Percentiles rank a stretch among this genome's conserved stretches.
Evolutionary conservation across 2,113 vertebrate species (phyloP).

Genomic region (Garra rufa): DNA sequence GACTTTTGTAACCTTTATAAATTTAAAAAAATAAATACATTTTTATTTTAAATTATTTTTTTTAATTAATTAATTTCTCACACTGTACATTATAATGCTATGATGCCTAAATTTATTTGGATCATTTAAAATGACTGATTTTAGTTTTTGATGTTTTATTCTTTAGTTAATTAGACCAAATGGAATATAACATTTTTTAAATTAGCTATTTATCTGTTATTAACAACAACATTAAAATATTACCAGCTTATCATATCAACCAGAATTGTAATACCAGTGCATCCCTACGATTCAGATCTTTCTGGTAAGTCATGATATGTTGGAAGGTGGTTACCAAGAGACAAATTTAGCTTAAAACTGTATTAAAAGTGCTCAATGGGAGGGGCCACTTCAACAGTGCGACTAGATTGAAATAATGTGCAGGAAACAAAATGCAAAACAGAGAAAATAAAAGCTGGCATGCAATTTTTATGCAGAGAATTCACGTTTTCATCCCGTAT

Average conservation of each 20-base stretch:
- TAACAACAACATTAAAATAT: neutral
- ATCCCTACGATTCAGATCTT: neutral
- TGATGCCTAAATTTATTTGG: neutral
- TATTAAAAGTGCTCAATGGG: neutral
- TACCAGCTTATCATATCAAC: neutral
- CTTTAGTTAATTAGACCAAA: neutral
- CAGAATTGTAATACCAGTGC: neutral
- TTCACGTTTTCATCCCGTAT: neutral
- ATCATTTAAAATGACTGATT: neutral
- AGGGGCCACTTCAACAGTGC: neutral
- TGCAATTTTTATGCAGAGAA: neutral
- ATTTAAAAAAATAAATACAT: neutral
- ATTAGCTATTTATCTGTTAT: neutral
- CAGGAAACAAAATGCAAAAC: slow-evolving; percentile 13
- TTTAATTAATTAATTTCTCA: no score
- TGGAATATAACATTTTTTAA: neutral
- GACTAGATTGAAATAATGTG: neutral
- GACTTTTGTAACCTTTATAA: neutral
- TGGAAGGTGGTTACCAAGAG: neutral
- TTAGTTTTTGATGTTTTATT: neutral
- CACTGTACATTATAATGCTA: neutral
- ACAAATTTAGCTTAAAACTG: neutral
- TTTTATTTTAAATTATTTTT: no score
- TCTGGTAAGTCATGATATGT: slow-evolving; percentile 10
- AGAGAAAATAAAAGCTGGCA: neutral